These are phyloP conservation scores for Epizoanthus rinbou DNA, from an alignment of 92 coral and sea anemone species.

Conservation along the genomic window DNA sequence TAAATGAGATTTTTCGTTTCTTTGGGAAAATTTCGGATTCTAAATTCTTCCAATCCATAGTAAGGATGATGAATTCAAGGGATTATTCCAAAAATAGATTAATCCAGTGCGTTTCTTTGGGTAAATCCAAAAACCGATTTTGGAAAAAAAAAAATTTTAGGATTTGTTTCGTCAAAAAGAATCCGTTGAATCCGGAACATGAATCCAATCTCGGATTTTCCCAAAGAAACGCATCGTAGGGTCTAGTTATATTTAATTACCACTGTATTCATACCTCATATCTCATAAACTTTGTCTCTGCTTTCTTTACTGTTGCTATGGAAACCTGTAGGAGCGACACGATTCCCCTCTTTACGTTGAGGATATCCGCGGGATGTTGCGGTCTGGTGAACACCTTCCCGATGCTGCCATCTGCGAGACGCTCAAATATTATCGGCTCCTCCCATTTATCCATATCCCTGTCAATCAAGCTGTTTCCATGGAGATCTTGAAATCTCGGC, in stretches of 20 bases:
- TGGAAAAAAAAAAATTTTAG: no score
- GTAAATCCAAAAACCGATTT: no score
- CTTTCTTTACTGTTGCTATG: not conserved
- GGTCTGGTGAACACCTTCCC: constrained; percentile 26
- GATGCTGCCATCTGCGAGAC: constrained; percentile 35
- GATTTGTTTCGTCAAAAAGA: no score
- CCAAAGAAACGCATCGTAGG: no score
- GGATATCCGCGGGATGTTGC: constrained; percentile 40
- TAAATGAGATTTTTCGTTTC: no score
- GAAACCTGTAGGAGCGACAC: constrained; percentile 52
- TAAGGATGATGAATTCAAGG: no score
- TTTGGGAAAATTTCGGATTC: no score
- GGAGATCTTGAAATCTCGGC: constrained; percentile 37
- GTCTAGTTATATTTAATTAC: not conserved
- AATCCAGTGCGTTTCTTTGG: no score
- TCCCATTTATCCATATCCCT: constrained; percentile 28
- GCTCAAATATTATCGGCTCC: constrained; percentile 41
- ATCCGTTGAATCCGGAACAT: no score
- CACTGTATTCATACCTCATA: constrained; percentile 4
- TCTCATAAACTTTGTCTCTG: not conserved
- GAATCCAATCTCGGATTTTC: no score
- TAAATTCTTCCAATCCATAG: no score
- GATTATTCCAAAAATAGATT: no score
- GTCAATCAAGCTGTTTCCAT: constrained; percentile 34
- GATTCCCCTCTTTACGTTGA: constrained; percentile 60